Evolutionary conservation across 2,113 vertebrate species (phyloP).

Genomic region (Tyrannus savana): DNA sequence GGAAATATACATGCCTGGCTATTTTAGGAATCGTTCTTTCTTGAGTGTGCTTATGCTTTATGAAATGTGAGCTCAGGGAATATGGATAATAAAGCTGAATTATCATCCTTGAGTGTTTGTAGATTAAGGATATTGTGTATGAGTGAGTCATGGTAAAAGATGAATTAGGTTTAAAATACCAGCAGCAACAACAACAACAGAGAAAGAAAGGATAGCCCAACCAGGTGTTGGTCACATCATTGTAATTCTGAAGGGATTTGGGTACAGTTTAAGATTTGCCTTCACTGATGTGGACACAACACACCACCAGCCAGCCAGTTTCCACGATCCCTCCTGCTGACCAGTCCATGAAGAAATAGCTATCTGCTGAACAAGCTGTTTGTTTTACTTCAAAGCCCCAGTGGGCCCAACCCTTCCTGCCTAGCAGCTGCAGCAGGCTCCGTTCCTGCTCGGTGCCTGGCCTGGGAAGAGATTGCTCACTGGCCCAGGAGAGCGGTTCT

Average conservation of each 20-base stretch:
- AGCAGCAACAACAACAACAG: neutral
- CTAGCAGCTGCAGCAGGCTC: neutral
- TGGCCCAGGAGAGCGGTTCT: neutral
- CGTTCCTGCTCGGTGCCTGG: neutral
- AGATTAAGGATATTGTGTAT: neutral
- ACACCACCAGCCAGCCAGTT: neutral
- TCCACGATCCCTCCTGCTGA: neutral
- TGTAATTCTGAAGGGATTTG: neutral
- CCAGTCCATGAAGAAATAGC: neutral
- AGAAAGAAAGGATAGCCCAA: neutral
- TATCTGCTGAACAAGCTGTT: constrained; percentile 5
- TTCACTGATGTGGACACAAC: neutral
- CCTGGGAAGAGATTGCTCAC: neutral
- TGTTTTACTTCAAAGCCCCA: constrained; percentile 27
- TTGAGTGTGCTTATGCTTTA: constrained; percentile 2
- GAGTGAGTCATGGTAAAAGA: neutral
- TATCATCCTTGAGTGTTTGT: neutral
- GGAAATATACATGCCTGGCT: neutral
- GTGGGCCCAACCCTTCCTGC: constrained; percentile 35
- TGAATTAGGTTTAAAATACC: neutral
- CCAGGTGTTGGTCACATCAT: rapidly evolving
- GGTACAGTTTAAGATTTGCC: neutral
- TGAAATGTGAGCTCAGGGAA: neutral
- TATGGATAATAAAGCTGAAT: constrained; percentile 31
- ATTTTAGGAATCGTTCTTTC: constrained; percentile 32